These are phyloP conservation scores for Pachydiplax longipennis DNA, from an alignment of 2,888 invertebrate genomes.

Conservation along the genomic window DNA sequence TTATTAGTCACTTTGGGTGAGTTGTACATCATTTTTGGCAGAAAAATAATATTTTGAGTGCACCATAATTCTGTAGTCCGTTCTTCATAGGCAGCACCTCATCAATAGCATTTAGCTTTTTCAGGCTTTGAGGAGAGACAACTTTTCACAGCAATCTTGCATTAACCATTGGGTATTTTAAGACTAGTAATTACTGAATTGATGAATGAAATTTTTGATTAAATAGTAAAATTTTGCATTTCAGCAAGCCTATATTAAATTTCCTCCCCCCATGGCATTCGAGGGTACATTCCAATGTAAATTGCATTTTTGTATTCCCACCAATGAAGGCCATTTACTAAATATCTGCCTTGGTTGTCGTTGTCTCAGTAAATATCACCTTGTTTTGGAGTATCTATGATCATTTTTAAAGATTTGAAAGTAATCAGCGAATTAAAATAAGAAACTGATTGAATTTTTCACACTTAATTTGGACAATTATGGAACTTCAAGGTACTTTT, in stretches of 20 bases:
- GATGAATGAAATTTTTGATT: constrained; percentile 31
- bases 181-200: not conserved
- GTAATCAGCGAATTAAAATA: not conserved
- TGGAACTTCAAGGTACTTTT: not conserved
- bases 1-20: constrained; percentile 46
- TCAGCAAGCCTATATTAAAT: not conserved
- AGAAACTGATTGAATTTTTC: not conserved
- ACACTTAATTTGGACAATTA: not conserved
- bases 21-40: constrained; percentile 46
- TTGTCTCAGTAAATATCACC: constrained; percentile 23
- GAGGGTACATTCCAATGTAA: constrained; percentile 1
- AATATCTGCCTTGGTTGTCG: constrained; percentile 30
- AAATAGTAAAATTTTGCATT: constrained; percentile 13
- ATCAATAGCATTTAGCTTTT: constrained; percentile 29
- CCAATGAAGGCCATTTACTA: constrained; percentile 9
- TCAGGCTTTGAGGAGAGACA: constrained; percentile 44
- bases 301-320: constrained; percentile 21
- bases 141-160: constrained; percentile 41
- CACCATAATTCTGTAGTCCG: constrained; percentile 40
- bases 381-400: constrained; percentile 11
- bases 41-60: constrained; percentile 44
- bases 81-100: constrained; percentile 42
- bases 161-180: constrained; percentile 41
- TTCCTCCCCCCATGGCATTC: constrained; percentile 33
- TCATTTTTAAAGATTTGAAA: not conserved